Evolutionary conservation across 2,888 invertebrate species (phyloP).

Genomic region (Podotricha telesiphe): DNA sequence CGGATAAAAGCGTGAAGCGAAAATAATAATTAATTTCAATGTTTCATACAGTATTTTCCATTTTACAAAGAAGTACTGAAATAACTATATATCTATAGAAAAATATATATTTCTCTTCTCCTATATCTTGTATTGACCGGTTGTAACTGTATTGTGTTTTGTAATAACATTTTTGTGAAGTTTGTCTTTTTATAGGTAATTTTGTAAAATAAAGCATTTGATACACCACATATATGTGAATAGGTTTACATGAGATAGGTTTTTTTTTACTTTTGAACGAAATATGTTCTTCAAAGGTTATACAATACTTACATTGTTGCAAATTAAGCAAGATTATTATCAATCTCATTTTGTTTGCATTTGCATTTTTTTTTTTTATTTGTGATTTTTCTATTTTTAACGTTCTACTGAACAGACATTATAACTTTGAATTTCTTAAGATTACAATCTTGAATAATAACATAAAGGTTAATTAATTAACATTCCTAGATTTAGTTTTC

Average conservation of each 20-base stretch:
- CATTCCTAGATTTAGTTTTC: conserved; percentile 36
- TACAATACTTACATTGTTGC: neutral
- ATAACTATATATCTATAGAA: no score
- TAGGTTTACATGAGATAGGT: neutral
- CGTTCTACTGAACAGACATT: no score
- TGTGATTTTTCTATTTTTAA: no score
- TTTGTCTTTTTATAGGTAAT: neutral
- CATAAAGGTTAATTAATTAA: conserved; percentile 55
- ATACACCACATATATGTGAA: neutral
- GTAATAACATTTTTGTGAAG: neutral
- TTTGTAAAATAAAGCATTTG: neutral
- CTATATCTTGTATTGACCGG: neutral
- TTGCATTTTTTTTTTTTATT: no score
- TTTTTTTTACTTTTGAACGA: neutral
- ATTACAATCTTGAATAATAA: conserved; percentile 38
- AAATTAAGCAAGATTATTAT: neutral
- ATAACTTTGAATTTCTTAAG: no score
- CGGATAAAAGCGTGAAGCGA: no score
- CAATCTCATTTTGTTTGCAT: neutral
- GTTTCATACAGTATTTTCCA: no score
- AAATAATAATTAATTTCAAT: no score
- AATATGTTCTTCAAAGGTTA: neutral
- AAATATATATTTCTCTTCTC: neutral
- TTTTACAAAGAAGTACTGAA: no score
- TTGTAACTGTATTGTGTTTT: conserved; percentile 4